These are phyloP conservation scores for Hippocampus kuda DNA, from an alignment of 2,797 vertebrate genomes.

Conservation along the genomic window DNA sequence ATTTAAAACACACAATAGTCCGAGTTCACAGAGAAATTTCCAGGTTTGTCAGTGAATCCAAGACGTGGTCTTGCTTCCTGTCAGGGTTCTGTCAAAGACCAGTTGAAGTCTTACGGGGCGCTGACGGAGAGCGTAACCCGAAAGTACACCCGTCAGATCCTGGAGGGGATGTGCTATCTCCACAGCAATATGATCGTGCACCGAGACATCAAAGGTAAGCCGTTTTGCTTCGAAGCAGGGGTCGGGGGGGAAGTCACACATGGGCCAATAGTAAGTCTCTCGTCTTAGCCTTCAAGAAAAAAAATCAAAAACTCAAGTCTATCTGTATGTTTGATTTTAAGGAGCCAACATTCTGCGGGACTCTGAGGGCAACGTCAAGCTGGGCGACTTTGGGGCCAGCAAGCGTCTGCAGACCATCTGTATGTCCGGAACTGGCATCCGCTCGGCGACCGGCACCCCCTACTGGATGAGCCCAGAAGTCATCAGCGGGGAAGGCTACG, in stretches of 20 bases:
- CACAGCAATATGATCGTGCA: slow-evolving; percentile 99
- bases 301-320: no score
- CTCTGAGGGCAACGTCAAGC: slow-evolving; percentile 92
- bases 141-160: slow-evolving; percentile 93
- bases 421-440: slow-evolving; percentile 92
- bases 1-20: background rate
- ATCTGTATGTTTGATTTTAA: slow-evolving; percentile 30
- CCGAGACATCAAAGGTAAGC: slow-evolving; percentile 93
- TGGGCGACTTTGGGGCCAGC: slow-evolving; percentile 96
- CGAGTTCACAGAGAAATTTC: background rate
- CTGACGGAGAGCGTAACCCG: slow-evolving; percentile 96
- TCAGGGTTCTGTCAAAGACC: slow-evolving; percentile 97
- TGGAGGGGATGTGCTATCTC: slow-evolving; percentile 95
- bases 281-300: no score
- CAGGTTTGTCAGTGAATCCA: background rate
- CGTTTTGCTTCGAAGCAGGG: background rate
- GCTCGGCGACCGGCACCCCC: slow-evolving; percentile 93
- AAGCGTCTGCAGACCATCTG: slow-evolving; percentile 96
- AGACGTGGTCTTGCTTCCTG: background rate
- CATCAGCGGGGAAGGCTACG: slow-evolving; percentile 96
- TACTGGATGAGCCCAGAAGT: slow-evolving; percentile 99
- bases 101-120: slow-evolving; percentile 91
- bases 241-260: no score
- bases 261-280: no score
- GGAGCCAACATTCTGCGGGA: slow-evolving; percentile 95